A percentile compares a stretch with the other conserved stretches of the same genome.
These are phyloP conservation scores for Tillus elongatus DNA, from an alignment of 2,888 invertebrate species.

Conservation along the genomic window DNA sequence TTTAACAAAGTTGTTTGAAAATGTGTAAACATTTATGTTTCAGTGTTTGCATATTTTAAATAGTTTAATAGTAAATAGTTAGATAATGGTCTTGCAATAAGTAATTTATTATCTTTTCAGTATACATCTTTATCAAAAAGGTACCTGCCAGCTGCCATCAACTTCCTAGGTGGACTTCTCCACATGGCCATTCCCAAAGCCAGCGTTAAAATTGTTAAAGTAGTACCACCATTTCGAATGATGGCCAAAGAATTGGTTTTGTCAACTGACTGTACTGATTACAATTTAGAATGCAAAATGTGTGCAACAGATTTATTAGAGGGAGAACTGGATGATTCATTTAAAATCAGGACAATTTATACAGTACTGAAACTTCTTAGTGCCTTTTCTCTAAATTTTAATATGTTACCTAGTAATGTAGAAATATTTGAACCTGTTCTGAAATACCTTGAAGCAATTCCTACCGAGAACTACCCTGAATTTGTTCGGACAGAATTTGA, in stretches of 20 bases:
- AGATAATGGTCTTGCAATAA: too few relatives aligned
- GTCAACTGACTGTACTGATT: slow-evolving; percentile 43
- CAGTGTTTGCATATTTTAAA: too few relatives aligned
- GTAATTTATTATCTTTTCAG: slow-evolving; percentile 47
- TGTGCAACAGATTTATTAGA: slow-evolving; percentile 48
- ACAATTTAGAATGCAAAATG: slow-evolving; percentile 38
- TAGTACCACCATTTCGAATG: slow-evolving; percentile 60
- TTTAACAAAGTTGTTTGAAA: too few relatives aligned
- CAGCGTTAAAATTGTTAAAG: slow-evolving; percentile 50
- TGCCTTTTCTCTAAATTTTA: slow-evolving; percentile 50
- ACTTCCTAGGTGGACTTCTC: slow-evolving; percentile 68
- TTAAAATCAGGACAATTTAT: slow-evolving; percentile 54
- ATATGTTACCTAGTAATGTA: slow-evolving; percentile 32
- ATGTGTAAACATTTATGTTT: too few relatives aligned
- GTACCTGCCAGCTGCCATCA: slow-evolving; percentile 70
- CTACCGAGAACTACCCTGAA: slow-evolving; percentile 53
- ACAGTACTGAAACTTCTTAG: slow-evolving; percentile 49
- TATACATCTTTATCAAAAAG: slow-evolving; percentile 71
- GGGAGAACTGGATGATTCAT: slow-evolving; percentile 49
- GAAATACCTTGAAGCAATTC: slow-evolving; percentile 48
- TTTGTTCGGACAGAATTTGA: slow-evolving; percentile 45
- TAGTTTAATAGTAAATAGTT: too few relatives aligned
- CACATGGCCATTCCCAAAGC: slow-evolving; percentile 60
- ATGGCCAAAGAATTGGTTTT: slow-evolving; percentile 46
- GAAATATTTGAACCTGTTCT: slow-evolving; percentile 49